Conservation (phyloP, 2,888 invertebrate species). For the Standfussiana lucernea region DNA sequence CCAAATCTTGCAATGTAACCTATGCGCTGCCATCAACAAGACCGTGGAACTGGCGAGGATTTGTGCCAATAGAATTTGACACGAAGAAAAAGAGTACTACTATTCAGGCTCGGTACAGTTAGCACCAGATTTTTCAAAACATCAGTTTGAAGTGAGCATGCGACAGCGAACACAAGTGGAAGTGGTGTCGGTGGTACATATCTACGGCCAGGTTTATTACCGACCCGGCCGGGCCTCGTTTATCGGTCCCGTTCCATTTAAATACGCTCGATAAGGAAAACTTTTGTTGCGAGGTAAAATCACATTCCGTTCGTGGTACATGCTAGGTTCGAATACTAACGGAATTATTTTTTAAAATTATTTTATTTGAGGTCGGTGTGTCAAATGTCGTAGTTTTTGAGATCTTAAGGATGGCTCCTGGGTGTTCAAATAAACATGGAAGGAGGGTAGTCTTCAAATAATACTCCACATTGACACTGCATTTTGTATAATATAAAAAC, state of each 20-base stretch:
- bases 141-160: slow-evolving; percentile 21
- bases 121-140: neutral
- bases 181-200: slow-evolving; percentile 67
- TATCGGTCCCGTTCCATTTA: slow-evolving; percentile 79
- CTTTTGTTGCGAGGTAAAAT: slow-evolving; percentile 77
- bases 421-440: neutral
- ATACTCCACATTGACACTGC: slow-evolving; percentile 68
- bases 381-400: neutral
- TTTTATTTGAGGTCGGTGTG: slow-evolving; percentile 1
- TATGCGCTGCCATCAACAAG: neutral
- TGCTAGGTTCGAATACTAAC: slow-evolving; percentile 51
- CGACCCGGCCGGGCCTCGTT: slow-evolving; percentile 74
- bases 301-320: slow-evolving; percentile 60
- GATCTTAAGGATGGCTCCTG: neutral
- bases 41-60: neutral
- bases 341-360: slow-evolving; percentile 28
- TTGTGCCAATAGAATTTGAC: neutral
- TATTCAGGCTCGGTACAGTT: neutral
- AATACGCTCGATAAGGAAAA: slow-evolving; percentile 77
- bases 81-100: neutral
- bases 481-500: slow-evolving; percentile 73
- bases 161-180: slow-evolving; percentile 54
- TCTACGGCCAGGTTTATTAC: slow-evolving; percentile 70
- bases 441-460: slow-evolving; percentile 44
- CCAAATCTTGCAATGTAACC: neutral